A percentile compares a stretch with the other conserved stretches of the same genome.
Evolutionary conservation across 2,113 vertebrate genomes (phyloP).

Genomic region (Zootoca vivipara): DNA sequence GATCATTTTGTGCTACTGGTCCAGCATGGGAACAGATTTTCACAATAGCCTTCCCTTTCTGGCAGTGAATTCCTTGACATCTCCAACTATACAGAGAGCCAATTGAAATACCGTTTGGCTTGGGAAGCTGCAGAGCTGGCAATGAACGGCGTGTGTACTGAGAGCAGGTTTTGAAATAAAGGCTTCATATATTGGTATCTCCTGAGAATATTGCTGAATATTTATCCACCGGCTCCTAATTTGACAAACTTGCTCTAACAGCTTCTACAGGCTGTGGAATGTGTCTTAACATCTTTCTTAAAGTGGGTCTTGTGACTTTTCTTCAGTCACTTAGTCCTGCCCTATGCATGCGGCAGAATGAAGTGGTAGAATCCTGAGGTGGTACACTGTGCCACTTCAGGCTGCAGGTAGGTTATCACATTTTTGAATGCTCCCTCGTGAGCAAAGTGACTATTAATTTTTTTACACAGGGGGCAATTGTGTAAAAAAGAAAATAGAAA

Average conservation of each 20-base stretch:
- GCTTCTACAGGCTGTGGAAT: background rate
- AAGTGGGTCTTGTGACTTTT: background rate
- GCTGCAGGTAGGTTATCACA: background rate
- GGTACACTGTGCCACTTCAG: background rate
- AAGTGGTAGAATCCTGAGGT: background rate
- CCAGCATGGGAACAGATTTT: slow-evolving; percentile 3
- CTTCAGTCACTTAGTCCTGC: background rate
- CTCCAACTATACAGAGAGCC: background rate
- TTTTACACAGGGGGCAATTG: background rate
- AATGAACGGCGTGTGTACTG: background rate
- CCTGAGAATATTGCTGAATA: background rate
- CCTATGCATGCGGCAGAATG: background rate
- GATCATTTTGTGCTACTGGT: background rate
- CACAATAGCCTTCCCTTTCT: slow-evolving; percentile 6
- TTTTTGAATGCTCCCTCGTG: background rate
- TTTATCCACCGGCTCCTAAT: background rate
- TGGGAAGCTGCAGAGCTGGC: background rate
- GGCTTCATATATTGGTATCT: background rate
- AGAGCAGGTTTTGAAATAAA: slow-evolving; percentile 12
- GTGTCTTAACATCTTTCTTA: background rate
- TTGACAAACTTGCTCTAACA: background rate
- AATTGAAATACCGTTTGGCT: slow-evolving; percentile 6
- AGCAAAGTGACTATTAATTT: background rate
- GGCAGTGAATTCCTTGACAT: slow-evolving; percentile 3
- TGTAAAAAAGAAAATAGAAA: too few species aligned